Evolutionary conservation across 2,888 invertebrate species (phyloP), one percentile per base, ranked within the genome.

Genomic region (Hipparchia semele): DNA sequence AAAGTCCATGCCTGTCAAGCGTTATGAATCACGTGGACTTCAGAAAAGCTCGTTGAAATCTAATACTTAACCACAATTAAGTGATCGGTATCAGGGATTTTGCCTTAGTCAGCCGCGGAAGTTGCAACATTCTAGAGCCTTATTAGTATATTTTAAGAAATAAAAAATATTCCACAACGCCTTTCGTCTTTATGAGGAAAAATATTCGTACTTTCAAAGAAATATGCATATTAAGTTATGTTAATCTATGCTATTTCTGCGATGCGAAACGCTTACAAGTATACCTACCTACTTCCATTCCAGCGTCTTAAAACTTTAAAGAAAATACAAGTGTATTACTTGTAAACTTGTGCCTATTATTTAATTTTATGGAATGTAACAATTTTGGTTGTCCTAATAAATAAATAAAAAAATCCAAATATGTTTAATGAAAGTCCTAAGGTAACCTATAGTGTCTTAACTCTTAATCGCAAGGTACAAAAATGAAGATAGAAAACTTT

Each of bases 1-100:
- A 33, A 60, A 60, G 59, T 60, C 6, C 23, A 9, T 33, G 33
- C 33, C 39, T 45, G 56, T 67, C 67, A 56, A 67, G 56, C 46
- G 46, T 56, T 10, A 74, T 71, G 73, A 53, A 68, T 76, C 75
- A 75, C 68, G 58, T 65, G 53, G 33, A 12, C 53, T 71, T 75
- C 77, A 77, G 75, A 76, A 79, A 79, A 78, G 76, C 78, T 77
- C 76, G 73, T 77, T 80, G 79, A 79, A 76, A 79, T 80, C 80
- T 80, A 76, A 79, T 77, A 75, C 73, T 75, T 54, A 79, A 76
- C 77, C 77, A 60, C 73, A 75, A 75, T 75, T 76, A 39, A 6
- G 70, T 70, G 70, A 70, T 71, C 67, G 66, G 67, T 74, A 56
- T 61, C 71, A 49, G 23, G 73, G 75, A 59, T 66, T 71, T 66